Conservation (phyloP, 2,113 vertebrate species). For the Heterocephalus glaber region DNA sequence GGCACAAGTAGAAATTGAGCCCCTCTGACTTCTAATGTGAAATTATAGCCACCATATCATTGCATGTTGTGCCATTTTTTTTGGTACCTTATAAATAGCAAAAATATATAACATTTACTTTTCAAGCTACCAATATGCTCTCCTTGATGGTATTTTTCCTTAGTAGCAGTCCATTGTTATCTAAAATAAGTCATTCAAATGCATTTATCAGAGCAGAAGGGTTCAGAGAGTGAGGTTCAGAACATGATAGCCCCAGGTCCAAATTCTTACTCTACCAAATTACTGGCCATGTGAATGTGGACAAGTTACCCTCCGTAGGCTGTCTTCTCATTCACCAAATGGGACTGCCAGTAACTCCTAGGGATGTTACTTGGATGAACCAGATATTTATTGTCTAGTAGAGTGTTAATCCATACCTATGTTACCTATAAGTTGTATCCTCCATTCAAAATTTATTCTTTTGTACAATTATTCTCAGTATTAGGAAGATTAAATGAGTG, state of each 20-base stretch:
- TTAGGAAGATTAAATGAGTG: conserved; percentile 18
- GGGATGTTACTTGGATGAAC: background rate
- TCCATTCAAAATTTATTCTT: conserved; percentile 40
- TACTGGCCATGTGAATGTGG: background rate
- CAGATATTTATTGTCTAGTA: background rate
- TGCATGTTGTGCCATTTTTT: background rate
- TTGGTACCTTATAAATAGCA: background rate
- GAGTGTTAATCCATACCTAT: background rate
- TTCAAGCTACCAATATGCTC: background rate
- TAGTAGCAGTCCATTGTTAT: background rate
- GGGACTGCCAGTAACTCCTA: background rate
- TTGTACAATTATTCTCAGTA: conserved; percentile 35
- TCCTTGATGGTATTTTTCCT: background rate
- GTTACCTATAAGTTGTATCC: background rate
- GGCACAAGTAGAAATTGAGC: background rate
- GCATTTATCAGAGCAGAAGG: background rate
- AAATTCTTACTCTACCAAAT: background rate
- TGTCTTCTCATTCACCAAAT: conserved; percentile 38
- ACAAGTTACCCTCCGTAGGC: background rate
- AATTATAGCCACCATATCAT: background rate
- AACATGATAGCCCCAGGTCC: background rate
- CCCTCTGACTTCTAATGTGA: background rate
- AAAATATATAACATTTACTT: background rate
- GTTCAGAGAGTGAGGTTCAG: background rate
- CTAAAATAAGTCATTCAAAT: background rate